phyloP scores from a whole-genome alignment of 1,140 invertebrate species.

The Lepidurus couesii region DNA sequence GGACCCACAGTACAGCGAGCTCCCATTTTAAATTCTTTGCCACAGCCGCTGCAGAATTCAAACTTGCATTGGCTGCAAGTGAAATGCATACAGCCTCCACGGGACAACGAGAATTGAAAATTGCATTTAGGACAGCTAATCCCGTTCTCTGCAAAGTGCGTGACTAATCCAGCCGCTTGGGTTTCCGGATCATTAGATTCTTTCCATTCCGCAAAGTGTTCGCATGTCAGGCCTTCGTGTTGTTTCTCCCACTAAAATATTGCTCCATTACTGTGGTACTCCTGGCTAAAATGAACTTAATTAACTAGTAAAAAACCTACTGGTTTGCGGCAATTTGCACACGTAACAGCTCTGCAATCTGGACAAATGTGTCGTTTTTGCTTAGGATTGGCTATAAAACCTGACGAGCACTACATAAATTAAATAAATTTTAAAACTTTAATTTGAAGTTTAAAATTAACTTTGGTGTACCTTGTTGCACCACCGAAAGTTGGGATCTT shows the following conservation, averaged over 20 bases:
- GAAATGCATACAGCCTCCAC: slow-evolving; percentile 95
- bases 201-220: slow-evolving; percentile 79
- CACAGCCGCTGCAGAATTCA: slow-evolving; percentile 92
- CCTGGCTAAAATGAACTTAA: neutral
- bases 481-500: slow-evolving; percentile 94
- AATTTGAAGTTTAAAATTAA: slow-evolving; percentile 8
- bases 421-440: slow-evolving; percentile 35
- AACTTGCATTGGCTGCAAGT: slow-evolving; percentile 88
- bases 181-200: slow-evolving; percentile 81
- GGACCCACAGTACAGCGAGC: slow-evolving; percentile 64
- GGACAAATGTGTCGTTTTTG: slow-evolving; percentile 83
- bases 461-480: slow-evolving; percentile 68
- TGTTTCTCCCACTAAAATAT: slow-evolving; percentile 75
- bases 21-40: slow-evolving; percentile 82
- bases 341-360: slow-evolving; percentile 81
- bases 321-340: slow-evolving; percentile 75
- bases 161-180: slow-evolving; percentile 67
- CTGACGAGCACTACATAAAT: slow-evolving; percentile 76
- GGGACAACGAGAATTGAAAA: slow-evolving; percentile 56
- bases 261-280: neutral
- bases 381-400: slow-evolving; percentile 82
- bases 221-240: slow-evolving; percentile 80
- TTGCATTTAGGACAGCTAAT: slow-evolving; percentile 82
- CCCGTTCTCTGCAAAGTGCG: slow-evolving; percentile 82
- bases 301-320: slow-evolving; percentile 52